phyloP scores from a whole-genome alignment of 1,140 invertebrate genomes.

The Cheumatopsyche charites region DNA sequence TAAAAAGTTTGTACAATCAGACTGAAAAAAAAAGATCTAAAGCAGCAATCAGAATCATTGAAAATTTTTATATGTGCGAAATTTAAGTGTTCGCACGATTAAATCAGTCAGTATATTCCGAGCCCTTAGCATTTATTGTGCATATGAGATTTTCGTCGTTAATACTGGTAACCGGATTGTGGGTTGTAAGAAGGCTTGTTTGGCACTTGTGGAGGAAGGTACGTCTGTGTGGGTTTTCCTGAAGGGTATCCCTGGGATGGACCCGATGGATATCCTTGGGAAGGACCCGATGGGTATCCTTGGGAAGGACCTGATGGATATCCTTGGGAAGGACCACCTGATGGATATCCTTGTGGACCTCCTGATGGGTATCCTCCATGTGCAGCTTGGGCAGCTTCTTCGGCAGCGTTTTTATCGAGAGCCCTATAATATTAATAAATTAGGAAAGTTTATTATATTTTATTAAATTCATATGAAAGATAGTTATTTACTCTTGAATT shows the following conservation, averaged over 20 bases:
- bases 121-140: conserved; percentile 14
- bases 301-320: conserved; percentile 37
- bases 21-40: neutral
- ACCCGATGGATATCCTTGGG: conserved; percentile 43
- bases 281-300: conserved; percentile 39
- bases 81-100: neutral
- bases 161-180: conserved; percentile 44
- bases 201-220: conserved; percentile 47
- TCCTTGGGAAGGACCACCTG: conserved; percentile 37
- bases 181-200: conserved; percentile 47
- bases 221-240: conserved; percentile 33
- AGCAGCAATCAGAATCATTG: conserved; percentile 26
- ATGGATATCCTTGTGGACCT: conserved; percentile 42
- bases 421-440: conserved; percentile 49
- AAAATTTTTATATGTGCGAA: conserved; percentile 26
- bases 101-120: conserved; percentile 27
- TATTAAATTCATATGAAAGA: neutral
- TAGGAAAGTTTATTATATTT: neutral
- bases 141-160: neutral
- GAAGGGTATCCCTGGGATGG: conserved; percentile 35
- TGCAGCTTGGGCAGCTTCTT: conserved; percentile 54
- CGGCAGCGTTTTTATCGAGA: conserved; percentile 55
- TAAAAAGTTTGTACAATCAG: conserved; percentile 7
- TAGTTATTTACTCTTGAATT: conserved; percentile 57
- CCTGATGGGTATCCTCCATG: conserved; percentile 45